Evolutionary conservation across 2,888 invertebrate genomes (phyloP).

Genomic region (Cheilosia grossa): DNA sequence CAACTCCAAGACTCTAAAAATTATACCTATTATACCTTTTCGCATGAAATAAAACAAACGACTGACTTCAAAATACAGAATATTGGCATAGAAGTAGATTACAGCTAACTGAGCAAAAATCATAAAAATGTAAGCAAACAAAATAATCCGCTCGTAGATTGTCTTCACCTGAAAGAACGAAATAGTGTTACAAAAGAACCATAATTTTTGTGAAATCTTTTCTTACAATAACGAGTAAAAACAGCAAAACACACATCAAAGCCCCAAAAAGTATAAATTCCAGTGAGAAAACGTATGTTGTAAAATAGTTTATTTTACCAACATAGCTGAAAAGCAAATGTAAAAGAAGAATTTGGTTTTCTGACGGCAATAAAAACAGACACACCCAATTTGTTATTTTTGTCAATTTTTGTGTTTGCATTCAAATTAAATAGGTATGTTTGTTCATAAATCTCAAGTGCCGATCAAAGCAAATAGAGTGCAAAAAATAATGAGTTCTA

Average conservation of each 20-base stretch:
- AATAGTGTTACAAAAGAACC: not conserved
- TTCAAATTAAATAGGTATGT: no score
- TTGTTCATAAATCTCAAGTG: no score
- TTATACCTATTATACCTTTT: no score
- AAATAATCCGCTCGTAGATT: constrained; percentile 51
- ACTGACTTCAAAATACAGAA: constrained; percentile 52
- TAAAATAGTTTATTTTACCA: constrained; percentile 35
- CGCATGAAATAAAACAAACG: not conserved
- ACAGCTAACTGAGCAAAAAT: constrained; percentile 47
- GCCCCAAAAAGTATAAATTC: constrained; percentile 60
- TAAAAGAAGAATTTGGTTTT: no score
- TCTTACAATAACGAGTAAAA: constrained; percentile 52
- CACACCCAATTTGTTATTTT: no score
- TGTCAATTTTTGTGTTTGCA: no score
- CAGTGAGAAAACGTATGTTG: constrained; percentile 49
- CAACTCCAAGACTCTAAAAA: constrained; percentile 41
- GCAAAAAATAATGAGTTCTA: no score
- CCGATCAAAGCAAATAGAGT: no score
- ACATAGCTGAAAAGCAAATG: constrained; percentile 34
- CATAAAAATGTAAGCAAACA: constrained; percentile 53
- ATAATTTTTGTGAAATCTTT: no score
- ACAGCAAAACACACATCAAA: constrained; percentile 58
- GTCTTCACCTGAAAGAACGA: constrained; percentile 39
- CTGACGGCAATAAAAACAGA: no score
- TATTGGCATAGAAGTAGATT: constrained; percentile 54